Conservation (phyloP, 2,888 invertebrate genomes). For the Dryobotodes eremita region DNA sequence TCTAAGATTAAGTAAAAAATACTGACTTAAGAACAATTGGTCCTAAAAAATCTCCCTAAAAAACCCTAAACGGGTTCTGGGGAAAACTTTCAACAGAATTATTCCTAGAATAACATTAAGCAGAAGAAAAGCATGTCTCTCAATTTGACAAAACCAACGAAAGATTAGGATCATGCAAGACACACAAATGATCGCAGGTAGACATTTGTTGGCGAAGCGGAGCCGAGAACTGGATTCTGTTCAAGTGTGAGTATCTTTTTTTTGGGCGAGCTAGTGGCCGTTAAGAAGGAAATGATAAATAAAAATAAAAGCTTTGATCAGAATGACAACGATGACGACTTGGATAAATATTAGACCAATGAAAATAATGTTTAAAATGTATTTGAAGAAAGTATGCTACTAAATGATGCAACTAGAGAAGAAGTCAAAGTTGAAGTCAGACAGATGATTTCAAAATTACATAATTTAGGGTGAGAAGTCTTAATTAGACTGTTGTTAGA, state of each 20-base stretch:
- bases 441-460: conserved; percentile 48
- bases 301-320: conserved; percentile 71
- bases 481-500: neutral
- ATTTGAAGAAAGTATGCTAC: conserved; percentile 39
- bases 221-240: conserved; percentile 86
- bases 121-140: conserved; percentile 47
- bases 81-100: conserved; percentile 5
- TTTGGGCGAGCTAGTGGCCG: conserved; percentile 84
- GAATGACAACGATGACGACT: conserved; percentile 65
- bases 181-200: conserved; percentile 87
- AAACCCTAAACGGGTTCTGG: conserved; percentile 6
- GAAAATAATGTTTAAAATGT: conserved; percentile 42
- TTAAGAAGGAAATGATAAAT: conserved; percentile 85
- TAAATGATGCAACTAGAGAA: conserved; percentile 57
- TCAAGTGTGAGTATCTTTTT: conserved; percentile 82
- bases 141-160: conserved; percentile 69
- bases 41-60: neutral
- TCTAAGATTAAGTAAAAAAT: neutral
- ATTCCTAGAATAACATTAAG: conserved; percentile 42
- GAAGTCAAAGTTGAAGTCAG: conserved; percentile 1
- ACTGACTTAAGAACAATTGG: neutral
- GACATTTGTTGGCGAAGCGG: conserved; percentile 78
- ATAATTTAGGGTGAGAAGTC: conserved; percentile 35
- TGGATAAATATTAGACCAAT: conserved; percentile 53
- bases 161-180: conserved; percentile 81